Evolutionary conservation across 1,140 invertebrate genomes (phyloP), one percentile per base, ranked within the genome.

Genomic region (Berghia stephanieae): DNA sequence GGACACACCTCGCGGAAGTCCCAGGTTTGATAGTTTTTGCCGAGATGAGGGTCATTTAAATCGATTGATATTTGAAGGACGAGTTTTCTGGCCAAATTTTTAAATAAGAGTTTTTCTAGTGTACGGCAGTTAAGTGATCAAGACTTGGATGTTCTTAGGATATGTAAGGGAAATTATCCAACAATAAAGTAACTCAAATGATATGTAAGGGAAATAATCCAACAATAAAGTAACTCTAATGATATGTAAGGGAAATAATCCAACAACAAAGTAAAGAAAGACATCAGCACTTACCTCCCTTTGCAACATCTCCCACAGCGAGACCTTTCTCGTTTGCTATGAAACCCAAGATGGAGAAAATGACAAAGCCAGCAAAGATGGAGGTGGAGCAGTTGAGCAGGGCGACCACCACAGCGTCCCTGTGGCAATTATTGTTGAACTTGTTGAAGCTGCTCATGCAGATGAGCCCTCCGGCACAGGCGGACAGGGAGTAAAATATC

Each of bases 301-400:
- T 82, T 40, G 84, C 88, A 0, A 89, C 88, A 21, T 86, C 80
- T 1, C 72, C 70, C 3, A 89, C 84, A 8, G 68, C 70, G 0
- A 88, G 84, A 27, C 84, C 83, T 70, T 88, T 89, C 74, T 87
- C 85, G 24, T 81, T 66, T 0, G 88, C 88, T 82, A 89, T 89
- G 75, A 87, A 89, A n/a, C 98, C 98, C 74, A 99, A 95, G 27
- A 99, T 95, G 0, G 96, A 96, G 87, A 99, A 99, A 10, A 99
- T 97, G 3, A 99, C 97, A 66, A 99, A 94, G 0, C 97, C 98
- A 74, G 98, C 97, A 88, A 99, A 99, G 93, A 99, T 95, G 6
- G 97, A 98, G 0, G 98, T 99, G 69, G 94, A 93, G 85, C 96
- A 97, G 87, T 99, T 99, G 13, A 96, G 97, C 49, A 98, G 88